Evolutionary conservation across 2,113 vertebrate species (phyloP).

Genomic region (Psittacara wagleri): DNA sequence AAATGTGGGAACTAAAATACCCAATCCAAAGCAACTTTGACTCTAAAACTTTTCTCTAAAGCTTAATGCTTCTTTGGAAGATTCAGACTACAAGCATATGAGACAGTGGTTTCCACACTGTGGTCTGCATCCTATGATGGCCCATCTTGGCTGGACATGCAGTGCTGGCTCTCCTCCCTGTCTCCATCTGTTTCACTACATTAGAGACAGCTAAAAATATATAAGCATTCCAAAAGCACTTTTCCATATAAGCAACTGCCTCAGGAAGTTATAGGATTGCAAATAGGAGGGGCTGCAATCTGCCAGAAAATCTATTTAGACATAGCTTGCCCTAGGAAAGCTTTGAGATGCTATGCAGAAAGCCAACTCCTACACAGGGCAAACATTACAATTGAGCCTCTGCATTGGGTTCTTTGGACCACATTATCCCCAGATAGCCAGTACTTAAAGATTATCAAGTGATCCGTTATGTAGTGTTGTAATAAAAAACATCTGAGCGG

Average conservation of each 20-base stretch:
- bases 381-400: neutral
- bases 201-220: slow-evolving; percentile 57
- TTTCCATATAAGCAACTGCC: slow-evolving; percentile 55
- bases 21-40: neutral
- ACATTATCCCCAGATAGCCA: neutral
- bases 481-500: neutral
- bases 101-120: slow-evolving; percentile 31
- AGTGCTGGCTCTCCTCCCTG: slow-evolving; percentile 40
- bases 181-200: slow-evolving; percentile 55
- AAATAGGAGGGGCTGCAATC: slow-evolving; percentile 10
- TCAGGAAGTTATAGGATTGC: slow-evolving; percentile 41
- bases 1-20: neutral
- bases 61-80: neutral
- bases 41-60: neutral
- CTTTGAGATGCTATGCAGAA: neutral
- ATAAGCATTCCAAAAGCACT: slow-evolving; percentile 55
- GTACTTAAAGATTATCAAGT: neutral
- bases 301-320: slow-evolving; percentile 8
- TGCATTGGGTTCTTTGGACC: neutral
- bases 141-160: slow-evolving; percentile 39
- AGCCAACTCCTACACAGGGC: neutral
- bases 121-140: neutral
- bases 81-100: neutral
- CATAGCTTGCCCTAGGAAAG: neutral
- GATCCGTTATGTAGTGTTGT: neutral